Evolutionary conservation across 2,113 vertebrate genomes (phyloP).

Genomic region (Hippopotamus amphibius): DNA sequence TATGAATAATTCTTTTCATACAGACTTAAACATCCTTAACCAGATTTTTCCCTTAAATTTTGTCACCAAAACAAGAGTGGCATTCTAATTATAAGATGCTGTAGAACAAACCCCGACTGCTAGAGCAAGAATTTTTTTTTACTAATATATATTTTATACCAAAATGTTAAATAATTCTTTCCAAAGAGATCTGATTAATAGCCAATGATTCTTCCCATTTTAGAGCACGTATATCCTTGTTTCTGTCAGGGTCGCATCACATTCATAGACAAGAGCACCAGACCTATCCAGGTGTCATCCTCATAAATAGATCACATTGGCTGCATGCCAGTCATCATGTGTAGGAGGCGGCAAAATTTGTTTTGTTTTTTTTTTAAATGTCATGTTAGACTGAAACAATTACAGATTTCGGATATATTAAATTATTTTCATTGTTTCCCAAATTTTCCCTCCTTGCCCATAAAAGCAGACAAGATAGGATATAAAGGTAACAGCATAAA

Average conservation of each 20-base stretch:
- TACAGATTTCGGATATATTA: constrained; percentile 90
- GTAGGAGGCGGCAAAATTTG: constrained; percentile 83
- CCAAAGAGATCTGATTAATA: constrained; percentile 77
- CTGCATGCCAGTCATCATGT: constrained; percentile 89
- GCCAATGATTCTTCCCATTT: constrained; percentile 58
- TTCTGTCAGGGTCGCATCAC: constrained; percentile 82
- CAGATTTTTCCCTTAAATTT: constrained; percentile 57
- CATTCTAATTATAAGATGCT: constrained; percentile 50
- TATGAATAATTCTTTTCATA: constrained; percentile 69
- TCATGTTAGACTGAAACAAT: constrained; percentile 90
- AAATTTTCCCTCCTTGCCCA: constrained; percentile 97
- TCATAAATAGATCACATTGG: constrained; percentile 87
- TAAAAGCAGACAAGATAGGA: constrained; percentile 96
- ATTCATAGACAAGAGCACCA: constrained; percentile 78
- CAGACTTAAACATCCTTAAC: constrained; percentile 69
- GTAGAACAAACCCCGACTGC: background rate
- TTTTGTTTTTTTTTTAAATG: constrained; percentile 82
- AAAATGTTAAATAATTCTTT: constrained; percentile 59
- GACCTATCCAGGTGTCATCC: constrained; percentile 84
- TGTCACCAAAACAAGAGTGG: constrained; percentile 41
- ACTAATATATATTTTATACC: constrained; percentile 31
- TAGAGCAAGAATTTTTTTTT: constrained; percentile 47
- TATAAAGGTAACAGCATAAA: constrained; percentile 95
- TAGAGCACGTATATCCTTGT: constrained; percentile 77
- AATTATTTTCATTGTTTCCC: constrained; percentile 95